These are phyloP conservation scores for Triplophysa siluroides DNA, from an alignment of 2,113 vertebrate species.

Conservation along the genomic window DNA sequence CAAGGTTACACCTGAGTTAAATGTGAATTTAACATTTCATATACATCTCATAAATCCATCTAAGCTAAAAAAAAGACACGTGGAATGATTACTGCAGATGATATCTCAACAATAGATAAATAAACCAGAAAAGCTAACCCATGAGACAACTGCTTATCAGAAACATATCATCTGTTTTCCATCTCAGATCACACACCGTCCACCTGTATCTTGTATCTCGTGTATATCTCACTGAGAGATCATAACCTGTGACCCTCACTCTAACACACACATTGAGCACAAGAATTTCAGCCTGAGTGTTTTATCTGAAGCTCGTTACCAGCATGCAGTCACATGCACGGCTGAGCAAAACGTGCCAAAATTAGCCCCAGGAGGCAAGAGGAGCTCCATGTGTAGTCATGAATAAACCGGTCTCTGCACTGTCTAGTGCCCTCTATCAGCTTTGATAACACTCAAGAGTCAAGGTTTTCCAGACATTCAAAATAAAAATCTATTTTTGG, in stretches of 20 bases:
- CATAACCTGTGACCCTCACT: constrained; percentile 50
- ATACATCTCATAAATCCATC: neutral
- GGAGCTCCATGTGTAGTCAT: constrained; percentile 70
- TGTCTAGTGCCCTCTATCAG: constrained; percentile 62
- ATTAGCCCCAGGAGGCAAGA: constrained; percentile 65
- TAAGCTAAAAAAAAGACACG: constrained; percentile 67
- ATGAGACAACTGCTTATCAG: constrained; percentile 70
- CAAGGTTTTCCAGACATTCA: constrained; percentile 49
- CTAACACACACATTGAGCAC: constrained; percentile 62
- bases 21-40: neutral
- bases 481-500: neutral
- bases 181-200: too few species aligned
- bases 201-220: neutral
- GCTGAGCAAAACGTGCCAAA: constrained; percentile 66
- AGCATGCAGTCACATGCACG: constrained; percentile 56
- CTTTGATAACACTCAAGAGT: constrained; percentile 60
- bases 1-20: neutral
- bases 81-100: constrained; percentile 67
- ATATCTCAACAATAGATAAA: constrained; percentile 66
- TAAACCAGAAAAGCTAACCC: constrained; percentile 71
- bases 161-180: too few species aligned
- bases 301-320: constrained; percentile 70
- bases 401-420: constrained; percentile 54
- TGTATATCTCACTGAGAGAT: constrained; percentile 32
- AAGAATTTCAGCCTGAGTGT: constrained; percentile 66